Percentiles rank a stretch among this genome's conserved stretches.
Evolutionary conservation across 2,113 vertebrate species (phyloP).

Genomic region (Amazona guildingii): DNA sequence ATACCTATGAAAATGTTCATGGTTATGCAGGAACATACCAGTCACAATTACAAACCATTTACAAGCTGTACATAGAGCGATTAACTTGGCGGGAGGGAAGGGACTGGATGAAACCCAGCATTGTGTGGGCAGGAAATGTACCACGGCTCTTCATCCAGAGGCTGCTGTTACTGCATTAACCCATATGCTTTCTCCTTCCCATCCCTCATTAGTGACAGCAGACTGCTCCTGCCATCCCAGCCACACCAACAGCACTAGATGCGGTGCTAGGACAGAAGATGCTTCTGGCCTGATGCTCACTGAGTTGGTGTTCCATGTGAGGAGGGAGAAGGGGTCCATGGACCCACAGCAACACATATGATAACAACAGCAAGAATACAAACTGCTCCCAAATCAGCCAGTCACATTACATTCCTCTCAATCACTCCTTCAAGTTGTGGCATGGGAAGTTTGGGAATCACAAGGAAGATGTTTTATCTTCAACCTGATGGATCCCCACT

Average conservation of each 20-base stretch:
- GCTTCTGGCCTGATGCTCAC: neutral
- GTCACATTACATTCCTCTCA: neutral
- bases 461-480: neutral
- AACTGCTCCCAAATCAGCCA: neutral
- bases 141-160: neutral
- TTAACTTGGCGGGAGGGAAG: neutral
- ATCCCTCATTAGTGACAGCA: neutral
- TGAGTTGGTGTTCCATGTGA: neutral
- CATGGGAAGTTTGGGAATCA: neutral
- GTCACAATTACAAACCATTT: constrained; percentile 3
- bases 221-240: neutral
- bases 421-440: neutral
- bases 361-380: neutral
- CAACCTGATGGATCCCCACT: neutral
- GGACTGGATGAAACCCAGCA: constrained; percentile 7
- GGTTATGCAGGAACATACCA: neutral
- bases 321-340: neutral
- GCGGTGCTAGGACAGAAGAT: neutral
- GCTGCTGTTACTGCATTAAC: neutral
- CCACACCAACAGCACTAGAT: neutral
- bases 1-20: neutral
- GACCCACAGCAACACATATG: fast-evolving
- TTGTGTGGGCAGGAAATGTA: neutral
- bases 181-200: neutral
- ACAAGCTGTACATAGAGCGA: neutral